Conservation (phyloP, 2,888 invertebrate species). For the Drosophila paramelanica region DNA sequence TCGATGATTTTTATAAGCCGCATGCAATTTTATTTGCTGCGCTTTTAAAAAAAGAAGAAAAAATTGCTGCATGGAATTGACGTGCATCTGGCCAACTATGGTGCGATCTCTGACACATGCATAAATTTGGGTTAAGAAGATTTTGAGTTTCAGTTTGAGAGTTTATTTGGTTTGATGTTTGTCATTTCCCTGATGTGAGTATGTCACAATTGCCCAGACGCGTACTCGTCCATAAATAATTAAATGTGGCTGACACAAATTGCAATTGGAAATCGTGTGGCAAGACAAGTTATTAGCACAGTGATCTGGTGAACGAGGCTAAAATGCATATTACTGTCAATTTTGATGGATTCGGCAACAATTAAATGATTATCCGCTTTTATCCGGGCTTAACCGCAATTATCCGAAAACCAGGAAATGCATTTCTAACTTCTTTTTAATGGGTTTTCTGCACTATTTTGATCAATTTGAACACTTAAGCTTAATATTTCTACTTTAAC, state of each 20-base stretch:
- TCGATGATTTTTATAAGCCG: slow-evolving; percentile 25
- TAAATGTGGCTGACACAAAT: slow-evolving; percentile 58
- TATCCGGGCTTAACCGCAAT: not conserved
- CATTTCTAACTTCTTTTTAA: not conserved
- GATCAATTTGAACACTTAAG: not conserved
- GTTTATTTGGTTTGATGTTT: slow-evolving; percentile 71
- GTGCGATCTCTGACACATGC: slow-evolving; percentile 60
- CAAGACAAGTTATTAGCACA: slow-evolving; percentile 15
- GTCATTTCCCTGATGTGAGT: slow-evolving; percentile 66
- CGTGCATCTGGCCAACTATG: slow-evolving; percentile 66
- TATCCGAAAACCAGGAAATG: not conserved
- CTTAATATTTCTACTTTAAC: not conserved
- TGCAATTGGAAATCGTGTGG: slow-evolving; percentile 30
- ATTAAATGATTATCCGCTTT: not conserved
- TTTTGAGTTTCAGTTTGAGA: slow-evolving; percentile 54
- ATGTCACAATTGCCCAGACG: slow-evolving; percentile 30
- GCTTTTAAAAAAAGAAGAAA: not conserved
- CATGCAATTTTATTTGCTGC: slow-evolving; percentile 62
- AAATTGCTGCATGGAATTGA: slow-evolving; percentile 36
- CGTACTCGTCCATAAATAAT: slow-evolving; percentile 45
- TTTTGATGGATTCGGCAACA: not conserved
- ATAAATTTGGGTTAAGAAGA: slow-evolving; percentile 77
- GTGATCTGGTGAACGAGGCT: slow-evolving; percentile 3
- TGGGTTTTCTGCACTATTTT: not conserved
- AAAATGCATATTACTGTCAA: slow-evolving; percentile 9